Percentiles rank a stretch among this genome's conserved stretches.
These are phyloP conservation scores for Dolichoris vasculosae DNA, from an alignment of 1,140 invertebrate species.

Conservation along the genomic window DNA sequence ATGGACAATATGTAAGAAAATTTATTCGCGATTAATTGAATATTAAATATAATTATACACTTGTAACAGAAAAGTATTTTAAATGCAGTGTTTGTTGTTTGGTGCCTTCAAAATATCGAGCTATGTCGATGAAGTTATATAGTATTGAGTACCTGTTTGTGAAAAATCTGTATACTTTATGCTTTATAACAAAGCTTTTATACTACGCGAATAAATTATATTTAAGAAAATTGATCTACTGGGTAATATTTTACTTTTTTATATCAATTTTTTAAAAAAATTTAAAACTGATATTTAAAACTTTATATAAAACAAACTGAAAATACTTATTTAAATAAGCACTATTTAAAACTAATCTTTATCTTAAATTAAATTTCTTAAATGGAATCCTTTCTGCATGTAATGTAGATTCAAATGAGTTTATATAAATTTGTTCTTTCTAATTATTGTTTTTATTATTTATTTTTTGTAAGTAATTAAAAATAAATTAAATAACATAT, in stretches of 20 bases:
- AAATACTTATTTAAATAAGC: not conserved
- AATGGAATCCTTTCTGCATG: no score
- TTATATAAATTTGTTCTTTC: no score
- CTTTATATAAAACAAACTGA: not conserved
- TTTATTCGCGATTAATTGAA: conserved; percentile 23
- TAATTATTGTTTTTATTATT: no score
- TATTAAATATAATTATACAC: conserved; percentile 10
- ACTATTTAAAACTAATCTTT: not conserved
- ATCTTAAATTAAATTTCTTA: no score
- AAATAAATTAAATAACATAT: no score
- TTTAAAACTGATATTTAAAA: not conserved
- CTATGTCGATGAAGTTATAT: conserved; percentile 37
- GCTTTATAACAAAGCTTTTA: conserved; percentile 46
- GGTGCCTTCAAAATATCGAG: conserved; percentile 49
- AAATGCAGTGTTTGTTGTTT: conserved; percentile 23
- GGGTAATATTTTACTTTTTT: conserved; percentile 16
- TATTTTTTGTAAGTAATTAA: no score
- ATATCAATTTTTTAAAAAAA: not conserved
- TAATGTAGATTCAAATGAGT: no score
- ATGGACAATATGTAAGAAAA: not conserved
- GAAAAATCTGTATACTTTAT: conserved; percentile 37
- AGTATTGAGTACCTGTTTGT: conserved; percentile 44
- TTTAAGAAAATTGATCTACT: conserved; percentile 7
- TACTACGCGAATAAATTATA: conserved; percentile 42
- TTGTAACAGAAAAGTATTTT: conserved; percentile 48